These are phyloP conservation scores for Cyanoramphus novaezelandiae DNA, from an alignment of 2,113 vertebrate species.

Conservation along the genomic window DNA sequence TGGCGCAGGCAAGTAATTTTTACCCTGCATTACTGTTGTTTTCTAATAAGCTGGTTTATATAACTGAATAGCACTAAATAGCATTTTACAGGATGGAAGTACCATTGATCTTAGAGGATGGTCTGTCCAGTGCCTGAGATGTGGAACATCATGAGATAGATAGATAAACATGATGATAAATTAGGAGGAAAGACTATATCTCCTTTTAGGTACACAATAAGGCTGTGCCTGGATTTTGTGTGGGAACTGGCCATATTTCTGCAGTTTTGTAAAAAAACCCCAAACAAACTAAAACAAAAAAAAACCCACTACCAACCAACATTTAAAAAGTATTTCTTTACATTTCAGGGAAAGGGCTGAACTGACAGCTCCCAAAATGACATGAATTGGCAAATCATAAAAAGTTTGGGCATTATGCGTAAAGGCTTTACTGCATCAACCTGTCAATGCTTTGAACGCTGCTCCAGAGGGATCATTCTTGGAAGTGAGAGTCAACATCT, in stretches of 20 bases:
- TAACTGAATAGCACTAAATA: not conserved
- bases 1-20: not conserved
- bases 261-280: not conserved
- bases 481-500: not conserved
- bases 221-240: not conserved
- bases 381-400: not conserved
- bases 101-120: not conserved
- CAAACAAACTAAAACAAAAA: not conserved
- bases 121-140: not conserved
- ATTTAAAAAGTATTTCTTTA: not conserved
- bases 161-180: not conserved
- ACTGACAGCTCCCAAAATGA: not conserved
- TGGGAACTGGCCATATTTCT: not conserved
- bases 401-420: not conserved
- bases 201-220: not conserved
- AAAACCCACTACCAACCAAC: not conserved
- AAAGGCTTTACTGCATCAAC: not conserved
- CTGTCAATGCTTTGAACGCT: not conserved
- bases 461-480: not conserved
- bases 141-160: rapidly evolving
- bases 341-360: not conserved
- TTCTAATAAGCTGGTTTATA: not conserved
- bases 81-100: not conserved
- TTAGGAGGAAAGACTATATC: not conserved
- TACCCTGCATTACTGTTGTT: not conserved